phyloP scores from a whole-genome alignment of 2,888 invertebrate species.

The Eristalis intricaria region DNA sequence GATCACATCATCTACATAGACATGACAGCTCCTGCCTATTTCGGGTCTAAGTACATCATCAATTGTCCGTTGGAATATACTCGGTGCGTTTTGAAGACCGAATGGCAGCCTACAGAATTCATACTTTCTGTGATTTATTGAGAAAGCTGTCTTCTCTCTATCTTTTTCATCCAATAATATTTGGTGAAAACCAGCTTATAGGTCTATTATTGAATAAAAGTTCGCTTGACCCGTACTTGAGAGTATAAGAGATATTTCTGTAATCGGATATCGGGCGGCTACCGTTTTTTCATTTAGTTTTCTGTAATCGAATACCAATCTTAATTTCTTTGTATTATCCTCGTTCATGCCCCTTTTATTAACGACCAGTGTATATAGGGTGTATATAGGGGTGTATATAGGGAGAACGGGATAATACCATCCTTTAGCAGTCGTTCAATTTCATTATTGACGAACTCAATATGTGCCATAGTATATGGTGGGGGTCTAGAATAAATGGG shows the following conservation, averaged over 20 bases:
- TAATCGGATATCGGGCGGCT: not conserved
- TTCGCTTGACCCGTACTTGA: not conserved
- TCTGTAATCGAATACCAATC: not conserved
- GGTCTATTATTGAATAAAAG: constrained; percentile 1
- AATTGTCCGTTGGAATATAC: too few relatives aligned
- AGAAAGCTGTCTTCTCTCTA: too few relatives aligned
- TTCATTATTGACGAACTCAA: constrained; percentile 6
- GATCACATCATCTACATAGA: constrained; percentile 34
- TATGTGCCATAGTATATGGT: not conserved
- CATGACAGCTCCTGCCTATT: constrained; percentile 1
- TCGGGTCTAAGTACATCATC: constrained; percentile 14
- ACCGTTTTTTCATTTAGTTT: not conserved
- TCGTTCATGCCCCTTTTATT: not conserved
- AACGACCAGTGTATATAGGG: not conserved
- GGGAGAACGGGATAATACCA: constrained; percentile 7
- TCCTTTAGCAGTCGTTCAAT: constrained; percentile 1
- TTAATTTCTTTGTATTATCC: not conserved
- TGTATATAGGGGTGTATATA: too few relatives aligned
- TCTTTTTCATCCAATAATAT: too few relatives aligned
- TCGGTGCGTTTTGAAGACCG: too few relatives aligned
- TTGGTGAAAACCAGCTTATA: constrained; percentile 6
- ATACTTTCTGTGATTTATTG: too few relatives aligned
- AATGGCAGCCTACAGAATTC: too few relatives aligned
- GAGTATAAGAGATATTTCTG: constrained; percentile 15
- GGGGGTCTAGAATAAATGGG: not conserved